phyloP scores from a whole-genome alignment of 1,140 invertebrate genomes.

The Lepidurus apus region DNA sequence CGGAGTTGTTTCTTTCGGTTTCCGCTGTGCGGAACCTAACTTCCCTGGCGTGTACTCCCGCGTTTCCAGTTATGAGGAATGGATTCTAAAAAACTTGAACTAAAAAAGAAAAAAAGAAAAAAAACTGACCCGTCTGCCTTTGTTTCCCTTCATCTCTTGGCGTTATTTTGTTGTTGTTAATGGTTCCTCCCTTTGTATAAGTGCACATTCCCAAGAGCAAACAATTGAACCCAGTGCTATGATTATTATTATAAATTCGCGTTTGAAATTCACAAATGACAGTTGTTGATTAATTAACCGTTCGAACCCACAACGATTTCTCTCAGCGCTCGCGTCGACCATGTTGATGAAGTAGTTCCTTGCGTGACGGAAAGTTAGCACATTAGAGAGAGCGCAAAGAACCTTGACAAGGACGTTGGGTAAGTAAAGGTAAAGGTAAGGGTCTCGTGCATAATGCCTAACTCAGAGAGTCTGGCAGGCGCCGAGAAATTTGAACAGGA shows the following conservation, averaged over 20 bases:
- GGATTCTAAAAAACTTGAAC: constrained; percentile 42
- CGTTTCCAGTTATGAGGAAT: constrained; percentile 52
- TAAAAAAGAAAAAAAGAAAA: constrained; percentile 30
- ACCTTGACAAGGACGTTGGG: constrained; percentile 20
- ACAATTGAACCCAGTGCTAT: neutral
- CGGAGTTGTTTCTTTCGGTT: constrained; percentile 69
- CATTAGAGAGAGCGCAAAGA: constrained; percentile 9
- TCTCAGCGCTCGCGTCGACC: neutral
- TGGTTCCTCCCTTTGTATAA: neutral
- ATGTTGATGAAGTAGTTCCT: neutral
- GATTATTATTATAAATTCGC: constrained; percentile 15
- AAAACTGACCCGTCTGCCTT: neutral
- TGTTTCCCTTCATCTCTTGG: neutral
- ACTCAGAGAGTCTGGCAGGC: neutral
- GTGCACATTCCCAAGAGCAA: neutral
- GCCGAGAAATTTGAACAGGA: neutral
- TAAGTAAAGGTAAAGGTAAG: neutral
- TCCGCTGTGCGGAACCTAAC: constrained; percentile 63
- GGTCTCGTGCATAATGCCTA: too few species aligned
- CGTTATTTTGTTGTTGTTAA: neutral
- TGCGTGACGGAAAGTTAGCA: constrained; percentile 21
- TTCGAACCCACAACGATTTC: neutral
- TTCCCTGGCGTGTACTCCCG: constrained; percentile 71
- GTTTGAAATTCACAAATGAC: neutral
- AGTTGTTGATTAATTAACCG: neutral